A percentile compares a stretch with the other conserved stretches of the same genome.
Conservation (phyloP, 2,797 vertebrate genomes). For the Artibeus jamaicensis region DNA sequence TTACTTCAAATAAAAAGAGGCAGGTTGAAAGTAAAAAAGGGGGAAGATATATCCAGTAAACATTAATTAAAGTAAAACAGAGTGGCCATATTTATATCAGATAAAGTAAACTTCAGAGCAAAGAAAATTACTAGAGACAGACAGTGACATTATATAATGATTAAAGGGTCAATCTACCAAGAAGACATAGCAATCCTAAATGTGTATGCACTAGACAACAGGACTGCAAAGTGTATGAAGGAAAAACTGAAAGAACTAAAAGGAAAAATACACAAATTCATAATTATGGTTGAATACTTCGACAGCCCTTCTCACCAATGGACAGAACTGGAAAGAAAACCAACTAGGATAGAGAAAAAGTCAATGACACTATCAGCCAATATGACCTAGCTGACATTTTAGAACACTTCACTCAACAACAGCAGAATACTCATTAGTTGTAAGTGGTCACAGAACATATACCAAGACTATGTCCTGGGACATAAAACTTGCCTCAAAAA, state of each 20-base stretch:
- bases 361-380: background rate
- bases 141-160: background rate
- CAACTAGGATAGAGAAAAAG: background rate
- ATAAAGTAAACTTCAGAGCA: too few species aligned
- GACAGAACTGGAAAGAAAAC: background rate
- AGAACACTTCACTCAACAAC: background rate
- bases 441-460: background rate
- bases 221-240: background rate
- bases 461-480: background rate
- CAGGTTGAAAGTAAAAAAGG: too few species aligned
- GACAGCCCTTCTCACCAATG: background rate
- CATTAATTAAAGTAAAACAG: too few species aligned
- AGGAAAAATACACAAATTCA: background rate
- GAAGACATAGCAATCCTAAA: background rate
- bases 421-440: background rate
- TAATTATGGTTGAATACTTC: background rate
- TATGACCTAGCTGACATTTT: background rate
- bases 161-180: background rate
- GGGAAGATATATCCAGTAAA: too few species aligned
- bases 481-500: background rate
- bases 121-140: too few species aligned
- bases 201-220: background rate
- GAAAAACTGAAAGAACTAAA: background rate
- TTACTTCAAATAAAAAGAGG: too few species aligned
- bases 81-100: too few species aligned